A percentile compares a stretch with the other conserved stretches of the same genome.
Evolutionary conservation across 2,888 invertebrate genomes (phyloP).

Genomic region (Phengaris arion): DNA sequence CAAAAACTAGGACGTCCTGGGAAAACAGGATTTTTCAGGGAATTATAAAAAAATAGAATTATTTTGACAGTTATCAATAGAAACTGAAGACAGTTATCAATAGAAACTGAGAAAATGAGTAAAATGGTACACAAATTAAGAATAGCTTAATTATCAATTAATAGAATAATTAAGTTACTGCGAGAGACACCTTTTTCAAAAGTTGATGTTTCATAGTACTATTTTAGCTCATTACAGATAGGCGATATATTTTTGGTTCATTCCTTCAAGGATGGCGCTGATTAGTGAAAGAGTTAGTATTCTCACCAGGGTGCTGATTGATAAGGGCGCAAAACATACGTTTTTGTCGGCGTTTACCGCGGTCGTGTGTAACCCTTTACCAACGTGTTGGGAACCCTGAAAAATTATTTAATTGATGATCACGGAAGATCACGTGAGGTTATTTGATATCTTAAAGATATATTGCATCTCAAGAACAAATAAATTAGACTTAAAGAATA

Average conservation of each 20-base stretch:
- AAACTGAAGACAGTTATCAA: too few relatives aligned
- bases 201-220: too few relatives aligned
- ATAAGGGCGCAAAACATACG: slow-evolving; percentile 65
- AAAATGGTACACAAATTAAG: too few relatives aligned
- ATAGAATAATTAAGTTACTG: too few relatives aligned
- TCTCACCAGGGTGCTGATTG: slow-evolving; percentile 71
- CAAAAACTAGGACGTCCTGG: too few relatives aligned
- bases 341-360: slow-evolving; percentile 66
- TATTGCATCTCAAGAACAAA: neutral
- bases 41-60: too few relatives aligned
- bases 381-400: slow-evolving; percentile 66
- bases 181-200: too few relatives aligned
- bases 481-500: neutral
- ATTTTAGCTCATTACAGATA: too few relatives aligned
- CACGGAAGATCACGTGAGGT: slow-evolving; percentile 44
- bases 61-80: too few relatives aligned
- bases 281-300: slow-evolving; percentile 71
- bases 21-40: too few relatives aligned
- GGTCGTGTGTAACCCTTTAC: slow-evolving; percentile 68
- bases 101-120: too few relatives aligned
- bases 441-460: slow-evolving; percentile 35
- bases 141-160: too few relatives aligned
- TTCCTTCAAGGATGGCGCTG: slow-evolving; percentile 41
- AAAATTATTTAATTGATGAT: slow-evolving; percentile 38
- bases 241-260: slow-evolving; percentile 42